Percentiles rank a stretch among this genome's conserved stretches.
These are phyloP conservation scores for Alviniconcha strummeri DNA, from an alignment of 2,888 invertebrate species.

Conservation along the genomic window DNA sequence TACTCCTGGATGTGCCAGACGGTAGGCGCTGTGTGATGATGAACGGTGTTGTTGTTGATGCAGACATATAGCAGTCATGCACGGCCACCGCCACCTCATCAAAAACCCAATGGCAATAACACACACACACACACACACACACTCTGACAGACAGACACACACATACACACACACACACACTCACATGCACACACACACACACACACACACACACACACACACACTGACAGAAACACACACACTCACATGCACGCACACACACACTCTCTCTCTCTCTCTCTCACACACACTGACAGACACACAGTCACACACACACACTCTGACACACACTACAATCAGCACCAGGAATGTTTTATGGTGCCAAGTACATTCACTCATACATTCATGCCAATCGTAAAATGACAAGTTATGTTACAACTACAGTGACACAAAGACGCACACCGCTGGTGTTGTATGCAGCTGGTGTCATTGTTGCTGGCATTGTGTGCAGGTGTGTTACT, in stretches of 20 bases:
- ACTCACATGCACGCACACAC: not conserved
- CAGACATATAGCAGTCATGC: no score
- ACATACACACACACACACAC: not conserved
- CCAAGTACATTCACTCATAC: no score
- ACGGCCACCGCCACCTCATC: no score
- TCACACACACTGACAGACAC: not conserved
- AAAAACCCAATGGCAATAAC: not conserved
- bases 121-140: not conserved
- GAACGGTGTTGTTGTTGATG: no score
- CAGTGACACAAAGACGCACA: no score
- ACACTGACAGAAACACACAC: not conserved
- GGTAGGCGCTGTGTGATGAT: constrained; percentile 38
- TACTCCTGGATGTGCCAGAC: constrained; percentile 51
- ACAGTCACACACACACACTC: not conserved
- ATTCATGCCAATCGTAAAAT: no score
- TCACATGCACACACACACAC: not conserved
- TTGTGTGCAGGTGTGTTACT: no score
- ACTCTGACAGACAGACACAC: not conserved
- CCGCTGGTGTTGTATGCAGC: no score
- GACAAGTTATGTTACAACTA: no score
- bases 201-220: not conserved
- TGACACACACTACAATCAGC: no score
- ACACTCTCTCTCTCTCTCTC: not conserved
- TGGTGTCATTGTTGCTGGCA: no score
- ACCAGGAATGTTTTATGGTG: no score